Evolutionary conservation across 2,113 vertebrate species (phyloP).

Genomic region (Dromiciops gliroides): DNA sequence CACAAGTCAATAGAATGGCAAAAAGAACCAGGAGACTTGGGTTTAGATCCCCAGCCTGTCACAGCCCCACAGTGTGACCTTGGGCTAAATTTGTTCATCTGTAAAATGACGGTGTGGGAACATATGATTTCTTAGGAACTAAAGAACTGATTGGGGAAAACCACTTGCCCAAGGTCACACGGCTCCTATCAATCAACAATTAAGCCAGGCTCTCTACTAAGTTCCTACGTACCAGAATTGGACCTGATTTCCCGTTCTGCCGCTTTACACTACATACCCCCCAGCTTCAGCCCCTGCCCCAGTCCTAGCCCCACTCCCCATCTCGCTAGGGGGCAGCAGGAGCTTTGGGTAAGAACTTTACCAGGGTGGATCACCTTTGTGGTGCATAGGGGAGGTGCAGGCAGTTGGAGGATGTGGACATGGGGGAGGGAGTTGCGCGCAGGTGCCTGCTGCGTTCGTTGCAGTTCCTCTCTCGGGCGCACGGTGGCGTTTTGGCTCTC

Average conservation of each 20-base stretch:
- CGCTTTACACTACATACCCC: too few species aligned
- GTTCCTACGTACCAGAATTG: too few species aligned
- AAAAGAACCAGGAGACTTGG: neutral
- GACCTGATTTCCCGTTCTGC: neutral
- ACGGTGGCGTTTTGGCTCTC: conserved; percentile 51
- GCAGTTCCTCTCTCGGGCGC: conserved; percentile 23
- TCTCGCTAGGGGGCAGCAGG: neutral
- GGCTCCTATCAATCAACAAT: neutral
- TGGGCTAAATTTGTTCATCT: neutral
- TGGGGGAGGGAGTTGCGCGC: conserved; percentile 46
- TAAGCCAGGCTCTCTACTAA: neutral
- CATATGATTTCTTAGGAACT: neutral
- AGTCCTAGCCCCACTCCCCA: neutral
- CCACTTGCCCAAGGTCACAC: neutral
- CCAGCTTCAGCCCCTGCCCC: too few species aligned
- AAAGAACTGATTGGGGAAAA: neutral
- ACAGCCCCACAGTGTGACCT: neutral
- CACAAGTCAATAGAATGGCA: neutral
- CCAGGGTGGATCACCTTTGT: neutral
- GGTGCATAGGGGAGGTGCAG: conserved; percentile 26
- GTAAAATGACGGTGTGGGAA: neutral
- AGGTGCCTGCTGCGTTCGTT: conserved; percentile 54
- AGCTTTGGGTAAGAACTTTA: neutral
- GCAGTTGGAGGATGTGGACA: conserved; percentile 53
- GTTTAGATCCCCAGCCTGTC: neutral